Conservation (phyloP, 2,113 vertebrate genomes). For the Colius striatus region DNA sequence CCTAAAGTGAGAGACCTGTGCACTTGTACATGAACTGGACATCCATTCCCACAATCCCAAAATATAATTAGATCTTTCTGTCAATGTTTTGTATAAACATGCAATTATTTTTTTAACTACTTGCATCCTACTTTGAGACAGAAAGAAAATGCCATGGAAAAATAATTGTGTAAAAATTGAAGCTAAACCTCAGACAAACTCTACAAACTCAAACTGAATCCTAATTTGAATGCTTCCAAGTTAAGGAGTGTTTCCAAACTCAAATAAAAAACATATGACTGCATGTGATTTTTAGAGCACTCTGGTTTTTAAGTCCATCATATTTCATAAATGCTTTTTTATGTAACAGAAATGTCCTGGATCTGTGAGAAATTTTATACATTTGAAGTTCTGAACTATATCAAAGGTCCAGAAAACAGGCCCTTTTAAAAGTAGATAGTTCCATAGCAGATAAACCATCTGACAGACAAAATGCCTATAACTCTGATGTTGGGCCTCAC, state of each 20-base stretch:
- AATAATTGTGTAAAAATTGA: not conserved
- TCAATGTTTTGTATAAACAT: not conserved
- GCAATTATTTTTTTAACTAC: not conserved
- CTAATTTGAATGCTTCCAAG: not conserved
- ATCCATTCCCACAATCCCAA: not conserved
- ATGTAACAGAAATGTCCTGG: not conserved
- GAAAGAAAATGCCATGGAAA: not conserved
- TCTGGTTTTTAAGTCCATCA: not conserved
- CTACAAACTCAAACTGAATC: not conserved
- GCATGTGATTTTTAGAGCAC: not conserved
- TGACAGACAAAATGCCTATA: not conserved
- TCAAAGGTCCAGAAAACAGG: not conserved
- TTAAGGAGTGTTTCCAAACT: not conserved
- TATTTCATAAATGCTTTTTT: not conserved
- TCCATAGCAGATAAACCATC: not conserved
- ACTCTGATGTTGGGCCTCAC: not conserved
- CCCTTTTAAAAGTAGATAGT: not conserved
- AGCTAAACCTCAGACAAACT: not conserved
- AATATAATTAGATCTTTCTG: not conserved
- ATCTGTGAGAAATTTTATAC: not conserved
- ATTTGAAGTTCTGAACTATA: not conserved
- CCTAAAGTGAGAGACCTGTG: not conserved
- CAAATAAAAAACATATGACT: not conserved
- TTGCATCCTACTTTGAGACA: not conserved
- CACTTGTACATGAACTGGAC: not conserved